These are phyloP conservation scores for Axea sp. DNA, from an alignment of 2,888 invertebrate species.

Conservation along the genomic window DNA sequence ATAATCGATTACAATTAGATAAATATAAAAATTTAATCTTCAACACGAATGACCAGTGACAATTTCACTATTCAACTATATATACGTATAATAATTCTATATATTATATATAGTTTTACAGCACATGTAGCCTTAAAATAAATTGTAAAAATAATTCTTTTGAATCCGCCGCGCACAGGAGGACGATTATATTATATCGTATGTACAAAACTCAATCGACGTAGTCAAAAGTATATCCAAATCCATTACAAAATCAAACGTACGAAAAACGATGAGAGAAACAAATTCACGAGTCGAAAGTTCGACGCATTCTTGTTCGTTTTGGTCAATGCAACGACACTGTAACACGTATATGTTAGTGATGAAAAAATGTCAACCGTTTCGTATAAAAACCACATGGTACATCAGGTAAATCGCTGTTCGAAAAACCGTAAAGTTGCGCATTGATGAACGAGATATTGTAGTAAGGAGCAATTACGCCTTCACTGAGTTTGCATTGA, in stretches of 20 bases:
- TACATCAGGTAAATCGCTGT: constrained; percentile 28
- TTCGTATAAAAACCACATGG: constrained; percentile 54
- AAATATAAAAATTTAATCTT: constrained; percentile 61
- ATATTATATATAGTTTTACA: constrained; percentile 61
- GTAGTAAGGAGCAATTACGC: constrained; percentile 36
- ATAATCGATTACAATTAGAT: constrained; percentile 53
- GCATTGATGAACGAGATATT: constrained; percentile 24
- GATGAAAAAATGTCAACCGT: constrained; percentile 44
- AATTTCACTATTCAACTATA: constrained; percentile 57
- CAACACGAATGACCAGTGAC: constrained; percentile 58
- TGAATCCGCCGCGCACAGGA: constrained; percentile 43
- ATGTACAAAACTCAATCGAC: constrained; percentile 56
- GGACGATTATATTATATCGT: constrained; percentile 50
- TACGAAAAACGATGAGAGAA: constrained; percentile 7
- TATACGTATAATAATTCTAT: constrained; percentile 47
- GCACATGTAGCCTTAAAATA: constrained; percentile 55
- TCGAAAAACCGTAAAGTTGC: constrained; percentile 12
- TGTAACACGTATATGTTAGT: constrained; percentile 38
- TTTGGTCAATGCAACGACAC: constrained; percentile 51
- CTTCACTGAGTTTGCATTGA: too few relatives aligned
- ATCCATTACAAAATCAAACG: constrained; percentile 4
- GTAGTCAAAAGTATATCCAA: constrained; percentile 40
- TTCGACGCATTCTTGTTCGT: too few relatives aligned
- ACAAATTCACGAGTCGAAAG: neutral
- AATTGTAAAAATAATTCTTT: constrained; percentile 61